Evolutionary conservation across 2,797 vertebrate species (phyloP).

Genomic region (Arrhamphus sclerolepis): DNA sequence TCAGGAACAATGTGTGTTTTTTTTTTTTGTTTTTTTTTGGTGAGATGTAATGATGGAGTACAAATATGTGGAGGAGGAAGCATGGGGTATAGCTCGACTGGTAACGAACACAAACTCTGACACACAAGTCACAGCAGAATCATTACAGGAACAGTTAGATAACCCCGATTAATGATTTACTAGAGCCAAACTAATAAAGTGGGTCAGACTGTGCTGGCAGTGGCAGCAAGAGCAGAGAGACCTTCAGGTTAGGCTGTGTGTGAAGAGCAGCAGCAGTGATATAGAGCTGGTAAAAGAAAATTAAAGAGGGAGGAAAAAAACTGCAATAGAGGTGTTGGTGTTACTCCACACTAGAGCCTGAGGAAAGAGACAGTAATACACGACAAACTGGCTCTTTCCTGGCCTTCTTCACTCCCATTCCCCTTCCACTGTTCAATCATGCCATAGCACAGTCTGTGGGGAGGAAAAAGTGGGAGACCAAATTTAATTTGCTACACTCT

Average conservation of each 20-base stretch:
- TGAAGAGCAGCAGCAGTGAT: constrained; percentile 32
- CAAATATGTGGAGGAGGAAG: constrained; percentile 47
- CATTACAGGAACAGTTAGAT: constrained; percentile 78
- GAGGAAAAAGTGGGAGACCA: constrained; percentile 51
- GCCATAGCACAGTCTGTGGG: constrained; percentile 56
- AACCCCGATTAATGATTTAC: constrained; percentile 81
- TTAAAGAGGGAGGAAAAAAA: constrained; percentile 52
- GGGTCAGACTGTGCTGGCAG: constrained; percentile 73
- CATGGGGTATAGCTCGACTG: constrained; percentile 41
- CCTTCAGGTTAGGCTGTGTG: constrained; percentile 59
- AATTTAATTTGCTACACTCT: constrained; percentile 76
- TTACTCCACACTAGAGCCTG: constrained; percentile 55
- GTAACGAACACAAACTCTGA: constrained; percentile 49
- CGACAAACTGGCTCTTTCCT: constrained; percentile 69
- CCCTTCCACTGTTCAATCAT: constrained; percentile 51
- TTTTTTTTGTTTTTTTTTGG: constrained; percentile 1
- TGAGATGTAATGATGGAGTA: constrained; percentile 56
- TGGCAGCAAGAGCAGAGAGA: constrained; percentile 53
- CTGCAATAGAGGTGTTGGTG: constrained; percentile 61
- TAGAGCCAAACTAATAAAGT: constrained; percentile 79
- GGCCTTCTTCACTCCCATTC: constrained; percentile 51
- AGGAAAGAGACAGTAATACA: constrained; percentile 73
- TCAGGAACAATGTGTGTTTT: constrained; percentile 47
- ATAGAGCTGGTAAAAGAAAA: constrained; percentile 54
- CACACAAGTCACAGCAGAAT: constrained; percentile 57